Percentiles rank a stretch among this genome's conserved stretches.
These are phyloP conservation scores for Diadegma fenestrale DNA, from an alignment of 2,888 invertebrate genomes.

Conservation along the genomic window DNA sequence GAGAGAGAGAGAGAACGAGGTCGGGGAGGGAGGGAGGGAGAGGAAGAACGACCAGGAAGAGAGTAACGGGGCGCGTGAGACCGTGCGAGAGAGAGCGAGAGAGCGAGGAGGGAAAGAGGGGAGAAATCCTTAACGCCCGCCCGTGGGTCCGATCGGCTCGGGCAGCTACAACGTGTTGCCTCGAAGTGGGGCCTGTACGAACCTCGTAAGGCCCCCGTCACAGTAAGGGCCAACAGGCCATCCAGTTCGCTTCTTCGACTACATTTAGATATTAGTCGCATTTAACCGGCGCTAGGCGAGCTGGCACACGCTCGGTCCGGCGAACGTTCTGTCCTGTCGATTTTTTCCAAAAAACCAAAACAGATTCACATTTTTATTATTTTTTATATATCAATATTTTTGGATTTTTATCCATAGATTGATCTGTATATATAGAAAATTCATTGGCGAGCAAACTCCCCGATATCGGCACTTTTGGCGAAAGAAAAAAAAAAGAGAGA, in stretches of 20 bases:
- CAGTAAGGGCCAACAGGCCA: slow-evolving; percentile 85
- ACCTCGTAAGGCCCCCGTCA: slow-evolving; percentile 80
- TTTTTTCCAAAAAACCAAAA: neutral
- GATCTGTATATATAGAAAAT: neutral
- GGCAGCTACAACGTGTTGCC: slow-evolving; percentile 71
- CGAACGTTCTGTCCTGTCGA: neutral
- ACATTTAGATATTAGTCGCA: slow-evolving; percentile 83
- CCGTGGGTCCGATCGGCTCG: slow-evolving; percentile 63
- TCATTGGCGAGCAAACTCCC: neutral
- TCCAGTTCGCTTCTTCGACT: slow-evolving; percentile 83
- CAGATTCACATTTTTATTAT: neutral
- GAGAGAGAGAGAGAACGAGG: slow-evolving; percentile 21
- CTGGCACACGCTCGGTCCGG: slow-evolving; percentile 68
- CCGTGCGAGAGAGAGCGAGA: slow-evolving; percentile 58
- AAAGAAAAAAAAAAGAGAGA: slow-evolving; percentile 11
- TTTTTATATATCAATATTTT: slow-evolving; percentile 2
- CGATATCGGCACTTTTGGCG: neutral
- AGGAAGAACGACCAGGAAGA: slow-evolving; percentile 63
- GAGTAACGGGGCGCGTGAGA: slow-evolving; percentile 52
- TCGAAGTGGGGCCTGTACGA: slow-evolving; percentile 76
- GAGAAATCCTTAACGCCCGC: slow-evolving; percentile 66
- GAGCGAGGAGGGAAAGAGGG: slow-evolving; percentile 57
- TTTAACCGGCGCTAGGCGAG: slow-evolving; percentile 77
- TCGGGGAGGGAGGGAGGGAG: slow-evolving; percentile 48
- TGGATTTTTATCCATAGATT: slow-evolving; percentile 11